Percentiles rank a stretch among this genome's conserved stretches.
Conservation (phyloP, 64 coral and sea anemone species). For the Stichodactyla helianthus region DNA sequence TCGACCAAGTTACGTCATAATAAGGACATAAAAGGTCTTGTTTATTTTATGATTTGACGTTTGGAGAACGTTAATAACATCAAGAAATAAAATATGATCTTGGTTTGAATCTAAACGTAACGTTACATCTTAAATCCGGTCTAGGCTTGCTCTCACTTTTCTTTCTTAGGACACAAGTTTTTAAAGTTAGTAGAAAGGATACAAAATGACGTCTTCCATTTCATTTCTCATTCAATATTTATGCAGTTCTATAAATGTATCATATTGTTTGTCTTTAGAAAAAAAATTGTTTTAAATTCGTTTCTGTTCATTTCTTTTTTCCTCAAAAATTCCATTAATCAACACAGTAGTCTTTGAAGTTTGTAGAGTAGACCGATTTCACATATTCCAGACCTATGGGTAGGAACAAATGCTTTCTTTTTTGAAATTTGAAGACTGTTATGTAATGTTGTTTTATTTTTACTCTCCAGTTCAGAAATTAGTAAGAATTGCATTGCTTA, state of each 20-base stretch:
- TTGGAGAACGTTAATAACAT: not conserved
- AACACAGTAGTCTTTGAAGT: too few relatives aligned
- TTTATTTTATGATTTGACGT: not conserved
- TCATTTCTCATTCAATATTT: not conserved
- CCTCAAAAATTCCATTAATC: too few relatives aligned
- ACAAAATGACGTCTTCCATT: not conserved
- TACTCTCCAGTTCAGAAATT: too few relatives aligned
- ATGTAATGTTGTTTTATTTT: too few relatives aligned
- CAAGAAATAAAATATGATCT: not conserved
- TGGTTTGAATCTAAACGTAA: not conserved
- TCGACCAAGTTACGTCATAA: not conserved
- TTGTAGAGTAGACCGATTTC: too few relatives aligned
- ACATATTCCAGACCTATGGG: too few relatives aligned
- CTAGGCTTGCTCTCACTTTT: not conserved
- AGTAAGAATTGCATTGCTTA: too few relatives aligned
- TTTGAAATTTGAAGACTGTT: too few relatives aligned
- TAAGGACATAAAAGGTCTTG: not conserved
- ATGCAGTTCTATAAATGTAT: not conserved
- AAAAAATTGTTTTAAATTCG: not conserved
- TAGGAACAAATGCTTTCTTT: too few relatives aligned
- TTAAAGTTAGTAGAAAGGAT: not conserved
- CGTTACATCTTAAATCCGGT: conserved; percentile 7
- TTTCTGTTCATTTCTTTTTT: too few relatives aligned
- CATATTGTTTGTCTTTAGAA: not conserved
- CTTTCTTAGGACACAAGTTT: not conserved